A percentile compares a stretch with the other conserved stretches of the same genome.
Evolutionary conservation across 2,113 vertebrate species (phyloP).

Genomic region (Alexandromys fortis): DNA sequence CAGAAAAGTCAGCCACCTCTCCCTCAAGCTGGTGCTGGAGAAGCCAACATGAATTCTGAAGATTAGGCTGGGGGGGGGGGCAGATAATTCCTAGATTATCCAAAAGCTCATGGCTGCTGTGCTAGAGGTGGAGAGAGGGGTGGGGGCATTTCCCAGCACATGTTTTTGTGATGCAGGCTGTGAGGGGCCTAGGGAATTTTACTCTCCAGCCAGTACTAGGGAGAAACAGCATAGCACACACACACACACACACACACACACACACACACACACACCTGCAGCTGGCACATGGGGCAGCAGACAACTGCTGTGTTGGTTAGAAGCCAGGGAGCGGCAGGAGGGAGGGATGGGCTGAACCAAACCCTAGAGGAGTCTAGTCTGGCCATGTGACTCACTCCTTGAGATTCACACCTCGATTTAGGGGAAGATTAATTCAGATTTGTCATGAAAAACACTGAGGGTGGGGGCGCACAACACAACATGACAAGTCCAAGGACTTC

Average conservation of each 20-base stretch:
- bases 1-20: background rate
- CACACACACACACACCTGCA: background rate
- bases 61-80: background rate
- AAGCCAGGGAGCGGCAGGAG: background rate
- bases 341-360: background rate
- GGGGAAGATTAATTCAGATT: background rate
- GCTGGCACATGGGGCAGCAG: too few relatives aligned
- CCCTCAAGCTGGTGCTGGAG: background rate
- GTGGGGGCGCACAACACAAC: accelerated
- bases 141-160: accelerated
- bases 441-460: accelerated
- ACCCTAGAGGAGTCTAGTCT: too few relatives aligned
- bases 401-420: background rate
- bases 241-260: too few relatives aligned
- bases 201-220: background rate
- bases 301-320: accelerated
- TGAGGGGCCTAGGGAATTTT: accelerated
- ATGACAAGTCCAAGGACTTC: too few relatives aligned
- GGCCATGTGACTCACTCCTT: background rate
- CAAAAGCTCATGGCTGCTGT: background rate
- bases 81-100: background rate
- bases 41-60: background rate
- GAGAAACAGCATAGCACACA: too few relatives aligned
- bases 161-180: accelerated
- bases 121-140: background rate